phyloP scores from a whole-genome alignment of 2,888 invertebrate species.

The Agriopis marginaria region DNA sequence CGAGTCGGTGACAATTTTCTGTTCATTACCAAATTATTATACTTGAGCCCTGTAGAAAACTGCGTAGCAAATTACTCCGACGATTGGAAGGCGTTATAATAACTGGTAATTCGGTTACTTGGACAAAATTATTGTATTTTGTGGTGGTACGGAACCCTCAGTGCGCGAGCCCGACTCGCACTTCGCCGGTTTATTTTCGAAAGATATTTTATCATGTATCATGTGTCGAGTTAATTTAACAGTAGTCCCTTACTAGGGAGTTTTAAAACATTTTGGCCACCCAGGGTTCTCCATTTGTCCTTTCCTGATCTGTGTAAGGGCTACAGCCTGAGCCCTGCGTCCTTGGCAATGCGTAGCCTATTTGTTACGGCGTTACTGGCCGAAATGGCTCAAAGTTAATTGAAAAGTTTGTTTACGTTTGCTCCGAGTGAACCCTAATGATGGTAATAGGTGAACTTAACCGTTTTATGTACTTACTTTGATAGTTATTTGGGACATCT shows the following conservation, averaged over 20 bases:
- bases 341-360: conserved; percentile 19
- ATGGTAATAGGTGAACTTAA: conserved; percentile 24
- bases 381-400: conserved; percentile 27
- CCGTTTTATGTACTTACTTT: conserved; percentile 11
- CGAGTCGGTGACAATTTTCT: no score
- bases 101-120: no score
- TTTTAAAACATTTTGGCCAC: no score
- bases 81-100: no score
- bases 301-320: neutral
- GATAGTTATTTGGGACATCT: neutral
- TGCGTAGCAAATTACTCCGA: no score
- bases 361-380: conserved; percentile 32
- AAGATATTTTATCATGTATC: no score
- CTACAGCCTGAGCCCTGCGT: conserved; percentile 10
- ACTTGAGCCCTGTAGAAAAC: no score
- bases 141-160: no score
- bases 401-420: conserved; percentile 36
- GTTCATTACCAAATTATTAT: no score
- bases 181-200: no score
- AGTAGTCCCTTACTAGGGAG: neutral
- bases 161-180: no score
- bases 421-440: conserved; percentile 11
- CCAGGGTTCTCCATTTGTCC: neutral
- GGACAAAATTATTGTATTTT: no score
- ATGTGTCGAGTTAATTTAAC: neutral